Base-by-base conservation (phyloP, 2,888 invertebrate genomes). In the Noctua comes region DNA sequence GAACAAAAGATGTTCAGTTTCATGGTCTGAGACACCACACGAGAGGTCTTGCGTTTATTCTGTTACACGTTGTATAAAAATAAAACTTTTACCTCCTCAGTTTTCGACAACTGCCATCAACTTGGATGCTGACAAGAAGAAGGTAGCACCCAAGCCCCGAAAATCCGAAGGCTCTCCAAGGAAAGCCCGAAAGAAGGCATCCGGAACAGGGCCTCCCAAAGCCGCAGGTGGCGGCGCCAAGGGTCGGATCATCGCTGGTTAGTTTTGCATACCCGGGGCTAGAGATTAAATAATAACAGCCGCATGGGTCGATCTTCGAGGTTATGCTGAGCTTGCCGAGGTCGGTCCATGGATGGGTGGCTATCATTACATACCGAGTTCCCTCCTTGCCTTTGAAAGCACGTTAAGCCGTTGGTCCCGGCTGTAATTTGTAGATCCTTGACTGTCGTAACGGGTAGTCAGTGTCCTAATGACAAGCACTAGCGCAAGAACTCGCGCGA, bases 161-260 rank as follows among this genome's bases (percentile, higher is more conserved):
- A 46, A 46, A 13, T 2, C 46, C 46, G 43, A 43, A 11, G 10
- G 40, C 8, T 1, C 46, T 46, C 48, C 48, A 18, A 51, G 7
- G 51, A 51, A 6, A 48, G 6, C 48, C 27, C 59, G 6, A 48
- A 51, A 21, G 48, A 73, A 69, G 48, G 21, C 48, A 13, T n/a
- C 1, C 5, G 8, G 16, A 27, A 16, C 21, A 21, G 27, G 1
- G 2, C 27, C 68, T 6, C 54, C 43, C 4, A 4, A 27, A 18
- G 40, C 13, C 5, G 79, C 83, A 0, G 79, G 83, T 0, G 92
- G 89, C 0, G 94, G 93, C 0, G 91, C 93, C 0, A 70, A 91
- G 46, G 95, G 95, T 0, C 92, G 82, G 68, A 95, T 95, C 4
- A 95, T 95, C 51, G 95, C 95, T 31, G 95, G 95, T 95, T 8